Percentiles rank a stretch among this genome's conserved stretches.
Evolutionary conservation across 2,797 vertebrate species (phyloP).

Genomic region (Sternotherus odoratus): DNA sequence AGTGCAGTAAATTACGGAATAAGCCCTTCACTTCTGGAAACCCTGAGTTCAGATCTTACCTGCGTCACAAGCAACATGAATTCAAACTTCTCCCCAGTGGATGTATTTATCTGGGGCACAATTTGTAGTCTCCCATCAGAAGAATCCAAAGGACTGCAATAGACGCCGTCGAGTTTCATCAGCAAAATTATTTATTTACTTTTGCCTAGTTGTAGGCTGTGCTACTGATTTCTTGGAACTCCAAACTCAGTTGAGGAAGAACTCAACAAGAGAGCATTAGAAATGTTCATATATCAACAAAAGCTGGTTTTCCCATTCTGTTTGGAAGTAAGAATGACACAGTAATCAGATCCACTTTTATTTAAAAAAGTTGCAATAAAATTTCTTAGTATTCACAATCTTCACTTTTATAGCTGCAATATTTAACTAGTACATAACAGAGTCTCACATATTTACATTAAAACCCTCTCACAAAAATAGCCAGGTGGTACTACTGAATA

Average conservation of each 20-base stretch:
- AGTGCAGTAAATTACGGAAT: background rate
- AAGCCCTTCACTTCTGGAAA: background rate
- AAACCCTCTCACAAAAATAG: conserved; percentile 89
- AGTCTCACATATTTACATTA: conserved; percentile 86
- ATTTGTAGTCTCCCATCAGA: background rate
- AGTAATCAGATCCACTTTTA: conserved; percentile 76
- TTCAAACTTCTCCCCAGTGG: background rate
- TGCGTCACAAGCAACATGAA: background rate
- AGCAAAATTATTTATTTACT: background rate
- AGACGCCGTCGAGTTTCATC: background rate
- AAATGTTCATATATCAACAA: background rate
- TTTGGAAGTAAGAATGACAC: conserved; percentile 27
- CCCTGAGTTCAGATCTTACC: background rate
- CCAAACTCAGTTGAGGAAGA: background rate
- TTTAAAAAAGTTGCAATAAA: conserved; percentile 86
- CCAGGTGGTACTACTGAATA: conserved; percentile 80
- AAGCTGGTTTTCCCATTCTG: background rate
- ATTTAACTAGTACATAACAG: conserved; percentile 84
- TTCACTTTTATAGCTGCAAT: conserved; percentile 84
- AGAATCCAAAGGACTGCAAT: background rate
- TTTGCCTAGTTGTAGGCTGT: background rate
- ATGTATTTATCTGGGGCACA: background rate
- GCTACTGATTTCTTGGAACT: background rate
- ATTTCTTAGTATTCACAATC: conserved; percentile 86
- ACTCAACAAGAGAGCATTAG: background rate